Percentiles rank a stretch among this genome's conserved stretches.
These are phyloP conservation scores for Petaurus breviceps DNA, from an alignment of 2,113 vertebrate genomes.

Conservation along the genomic window DNA sequence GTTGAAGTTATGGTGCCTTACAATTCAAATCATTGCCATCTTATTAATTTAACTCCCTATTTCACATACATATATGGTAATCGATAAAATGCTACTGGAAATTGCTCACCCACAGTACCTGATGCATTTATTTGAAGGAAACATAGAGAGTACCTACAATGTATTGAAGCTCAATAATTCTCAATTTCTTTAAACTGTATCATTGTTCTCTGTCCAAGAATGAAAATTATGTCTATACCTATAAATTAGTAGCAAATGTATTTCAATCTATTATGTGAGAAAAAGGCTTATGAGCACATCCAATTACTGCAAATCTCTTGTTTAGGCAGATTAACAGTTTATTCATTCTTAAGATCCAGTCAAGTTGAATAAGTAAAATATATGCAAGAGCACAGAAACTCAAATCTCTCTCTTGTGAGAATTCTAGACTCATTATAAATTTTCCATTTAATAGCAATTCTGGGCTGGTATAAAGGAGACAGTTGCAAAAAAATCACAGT, in stretches of 20 bases:
- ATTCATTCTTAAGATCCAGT: conserved; percentile 41
- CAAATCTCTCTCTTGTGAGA: conserved; percentile 30
- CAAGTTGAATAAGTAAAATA: conserved; percentile 43
- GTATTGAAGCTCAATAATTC: conserved; percentile 22
- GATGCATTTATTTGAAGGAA: conserved; percentile 24
- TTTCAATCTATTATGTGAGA: conserved; percentile 9
- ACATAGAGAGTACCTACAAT: background rate
- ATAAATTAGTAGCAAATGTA: background rate
- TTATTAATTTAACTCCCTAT: background rate
- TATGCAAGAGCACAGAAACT: conserved; percentile 23
- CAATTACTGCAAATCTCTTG: conserved; percentile 29
- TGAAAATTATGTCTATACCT: background rate
- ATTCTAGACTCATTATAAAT: conserved; percentile 32
- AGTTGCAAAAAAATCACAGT: conserved; percentile 18
- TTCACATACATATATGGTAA: conserved; percentile 2
- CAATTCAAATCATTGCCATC: background rate
- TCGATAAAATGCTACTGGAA: background rate
- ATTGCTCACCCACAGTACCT: background rate
- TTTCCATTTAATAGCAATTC: conserved; percentile 41
- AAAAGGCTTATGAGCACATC: background rate
- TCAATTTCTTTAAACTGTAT: conserved; percentile 20
- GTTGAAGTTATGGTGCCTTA: background rate
- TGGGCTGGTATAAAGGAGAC: conserved; percentile 37
- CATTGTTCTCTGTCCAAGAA: background rate
- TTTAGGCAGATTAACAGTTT: conserved; percentile 16